These are phyloP conservation scores for Steinernema carpocapsae DNA, from an alignment of 2,888 invertebrate genomes.

Conservation along the genomic window DNA sequence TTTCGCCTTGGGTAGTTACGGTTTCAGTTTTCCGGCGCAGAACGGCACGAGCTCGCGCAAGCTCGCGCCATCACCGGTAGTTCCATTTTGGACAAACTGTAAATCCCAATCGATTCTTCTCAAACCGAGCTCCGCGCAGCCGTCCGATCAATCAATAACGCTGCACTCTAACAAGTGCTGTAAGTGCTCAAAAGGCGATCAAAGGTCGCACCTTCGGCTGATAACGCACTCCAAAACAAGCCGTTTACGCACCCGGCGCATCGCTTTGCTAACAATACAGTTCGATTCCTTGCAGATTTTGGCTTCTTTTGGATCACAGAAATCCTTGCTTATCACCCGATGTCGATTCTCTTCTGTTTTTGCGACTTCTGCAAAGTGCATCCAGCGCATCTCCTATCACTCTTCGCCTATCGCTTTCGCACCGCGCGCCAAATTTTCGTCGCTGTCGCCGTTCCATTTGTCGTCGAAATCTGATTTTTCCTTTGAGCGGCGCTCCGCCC, in stretches of 20 bases:
- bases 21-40: too few relatives aligned
- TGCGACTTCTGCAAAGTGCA: conserved; percentile 26
- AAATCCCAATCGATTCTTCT: neutral
- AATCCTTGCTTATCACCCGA: neutral
- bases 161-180: conserved; percentile 27
- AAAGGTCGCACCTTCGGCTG: conserved; percentile 9
- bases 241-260: neutral
- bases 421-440: conserved; percentile 26
- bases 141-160: conserved; percentile 23
- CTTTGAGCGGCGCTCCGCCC: conserved; percentile 25
- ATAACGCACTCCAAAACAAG: neutral
- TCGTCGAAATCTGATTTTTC: conserved; percentile 3
- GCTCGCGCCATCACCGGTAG: too few relatives aligned
- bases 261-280: neutral
- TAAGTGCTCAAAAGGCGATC: neutral
- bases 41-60: too few relatives aligned
- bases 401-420: neutral
- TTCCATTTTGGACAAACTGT: too few relatives aligned
- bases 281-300: neutral
- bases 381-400: conserved; percentile 15
- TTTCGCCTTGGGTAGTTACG: too few relatives aligned
- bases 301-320: neutral
- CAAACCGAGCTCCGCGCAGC: neutral
- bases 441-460: conserved; percentile 25
- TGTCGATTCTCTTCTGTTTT: neutral